Percentiles rank a stretch among this genome's conserved stretches.
These are phyloP conservation scores for Stegana nigrithorax DNA, from an alignment of 2,888 invertebrate species.

Conservation along the genomic window DNA sequence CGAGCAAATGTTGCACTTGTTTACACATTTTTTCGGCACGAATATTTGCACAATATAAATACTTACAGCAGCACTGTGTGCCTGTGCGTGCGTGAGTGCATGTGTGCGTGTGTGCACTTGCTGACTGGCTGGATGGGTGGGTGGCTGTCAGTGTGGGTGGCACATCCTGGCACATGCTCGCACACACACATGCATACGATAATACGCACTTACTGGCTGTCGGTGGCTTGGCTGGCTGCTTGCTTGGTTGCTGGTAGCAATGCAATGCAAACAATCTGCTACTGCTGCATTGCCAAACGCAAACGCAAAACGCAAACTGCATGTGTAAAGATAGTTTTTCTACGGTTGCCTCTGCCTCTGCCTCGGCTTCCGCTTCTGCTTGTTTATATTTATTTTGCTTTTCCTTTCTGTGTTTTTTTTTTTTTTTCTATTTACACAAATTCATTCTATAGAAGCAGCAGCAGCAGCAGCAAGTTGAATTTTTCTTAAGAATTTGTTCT, in stretches of 20 bases:
- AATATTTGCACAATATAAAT: constrained; percentile 13
- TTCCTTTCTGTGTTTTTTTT: constrained; percentile 1
- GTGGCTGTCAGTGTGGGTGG: too few relatives aligned
- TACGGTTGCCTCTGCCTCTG: too few relatives aligned
- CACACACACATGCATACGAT: too few relatives aligned
- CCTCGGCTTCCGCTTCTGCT: background rate
- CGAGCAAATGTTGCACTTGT: background rate
- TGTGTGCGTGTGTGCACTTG: constrained; percentile 5
- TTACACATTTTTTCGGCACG: background rate
- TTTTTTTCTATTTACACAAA: too few relatives aligned
- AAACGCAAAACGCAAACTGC: constrained; percentile 19
- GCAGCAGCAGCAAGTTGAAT: background rate
- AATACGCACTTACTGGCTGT: too few relatives aligned
- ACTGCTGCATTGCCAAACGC: constrained; percentile 40
- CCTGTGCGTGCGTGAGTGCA: constrained; percentile 1
- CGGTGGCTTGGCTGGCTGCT: too few relatives aligned
- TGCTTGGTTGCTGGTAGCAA: too few relatives aligned
- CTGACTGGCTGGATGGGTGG: too few relatives aligned
- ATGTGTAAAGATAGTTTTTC: background rate
- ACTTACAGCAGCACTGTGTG: background rate
- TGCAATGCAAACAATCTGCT: constrained; percentile 45
- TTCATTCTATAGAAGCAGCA: too few relatives aligned
- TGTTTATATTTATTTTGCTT: constrained; percentile 13
- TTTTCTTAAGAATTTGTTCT: too few relatives aligned
- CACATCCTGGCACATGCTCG: too few relatives aligned